Evolutionary conservation across 2,888 invertebrate genomes (phyloP).

Genomic region (Halictus quadricinctus): DNA sequence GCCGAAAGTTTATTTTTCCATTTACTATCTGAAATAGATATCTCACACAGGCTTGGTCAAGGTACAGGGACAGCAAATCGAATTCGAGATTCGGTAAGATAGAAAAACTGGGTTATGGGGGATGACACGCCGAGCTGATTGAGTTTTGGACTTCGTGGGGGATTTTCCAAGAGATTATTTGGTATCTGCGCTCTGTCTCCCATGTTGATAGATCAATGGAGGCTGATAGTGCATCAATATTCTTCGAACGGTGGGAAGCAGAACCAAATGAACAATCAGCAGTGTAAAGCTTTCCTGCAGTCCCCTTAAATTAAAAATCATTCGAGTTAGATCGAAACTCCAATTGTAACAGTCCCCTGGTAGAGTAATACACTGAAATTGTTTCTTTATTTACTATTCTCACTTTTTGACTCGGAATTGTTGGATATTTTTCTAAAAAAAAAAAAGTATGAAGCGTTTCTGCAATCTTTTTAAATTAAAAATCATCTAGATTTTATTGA

Average conservation of each 20-base stretch:
- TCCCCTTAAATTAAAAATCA: neutral
- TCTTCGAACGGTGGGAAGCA: neutral
- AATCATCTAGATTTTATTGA: no score
- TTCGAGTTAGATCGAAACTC: neutral
- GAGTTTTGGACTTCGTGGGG: slow-evolving; percentile 3
- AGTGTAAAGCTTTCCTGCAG: neutral
- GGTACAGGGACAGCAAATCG: slow-evolving; percentile 1
- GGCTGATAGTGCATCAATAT: slow-evolving; percentile 1
- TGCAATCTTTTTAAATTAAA: no score
- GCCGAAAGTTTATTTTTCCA: neutral
- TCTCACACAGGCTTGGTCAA: neutral
- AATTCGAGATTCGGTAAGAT: slow-evolving; percentile 14
- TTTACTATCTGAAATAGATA: slow-evolving; percentile 4
- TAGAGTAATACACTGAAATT: neutral
- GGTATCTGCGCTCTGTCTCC: neutral
- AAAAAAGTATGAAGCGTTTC: no score
- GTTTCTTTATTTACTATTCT: neutral
- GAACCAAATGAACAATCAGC: neutral
- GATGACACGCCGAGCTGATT: slow-evolving; percentile 2
- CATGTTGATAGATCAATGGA: slow-evolving; percentile 3
- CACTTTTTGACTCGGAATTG: no score
- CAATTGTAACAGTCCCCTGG: neutral
- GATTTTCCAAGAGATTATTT: slow-evolving; percentile 10
- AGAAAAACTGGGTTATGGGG: slow-evolving; percentile 11
- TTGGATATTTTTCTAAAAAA: no score